Base-by-base conservation (phyloP, 2,113 vertebrate genomes). In the Pomatostomus ruficeps region DNA sequence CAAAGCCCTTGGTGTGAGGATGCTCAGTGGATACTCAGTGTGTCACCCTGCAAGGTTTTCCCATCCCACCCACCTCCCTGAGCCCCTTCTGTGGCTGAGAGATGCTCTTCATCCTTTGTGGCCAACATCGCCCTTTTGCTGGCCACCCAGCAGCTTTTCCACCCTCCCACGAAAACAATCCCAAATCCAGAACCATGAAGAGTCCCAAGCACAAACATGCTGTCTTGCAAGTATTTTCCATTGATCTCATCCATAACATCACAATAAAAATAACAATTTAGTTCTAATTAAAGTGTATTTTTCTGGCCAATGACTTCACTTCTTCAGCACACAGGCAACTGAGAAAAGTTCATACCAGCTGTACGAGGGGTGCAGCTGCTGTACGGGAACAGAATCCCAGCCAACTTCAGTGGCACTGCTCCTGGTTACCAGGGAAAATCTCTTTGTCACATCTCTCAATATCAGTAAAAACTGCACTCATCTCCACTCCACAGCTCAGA, bases 131-230 rank as follows among this genome's bases (percentile, higher is more conserved):
- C 26, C 46, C 57, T 85, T 62, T 49, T 57, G 28, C 54, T 83
- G 72, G 43, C 45, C 80, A 55, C 48, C 25, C 40, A 19, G 14
- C 33, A 78, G 70, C 58, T 38, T 24, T 51, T 31, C 42, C 11
- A 3, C 46, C n/a, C n/a, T 58, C 38, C 29, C 46, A 28, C 22
- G 22, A 5, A 19, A 58, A 58, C 20, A 17, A 9, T 33, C 22
- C 22, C 14, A 46, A 54, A 26, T 1, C 2, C 85, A 43, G 13
- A 12, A 29, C 11, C 0, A 1, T 0, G 26, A 14, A 9, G 52
- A 3, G 2, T 58, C 66, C 23, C 9, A 5, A 73, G 36, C 7
- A 75, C 35, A 28, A 57, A 62, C 3, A 1, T 0, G 8, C 45
- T 35, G 35, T 28, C 35, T 49, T 72, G 28, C 1, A 7, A 40